These are phyloP conservation scores for Parnassius glacialis DNA, from an alignment of 2,888 invertebrate species.

Conservation along the genomic window DNA sequence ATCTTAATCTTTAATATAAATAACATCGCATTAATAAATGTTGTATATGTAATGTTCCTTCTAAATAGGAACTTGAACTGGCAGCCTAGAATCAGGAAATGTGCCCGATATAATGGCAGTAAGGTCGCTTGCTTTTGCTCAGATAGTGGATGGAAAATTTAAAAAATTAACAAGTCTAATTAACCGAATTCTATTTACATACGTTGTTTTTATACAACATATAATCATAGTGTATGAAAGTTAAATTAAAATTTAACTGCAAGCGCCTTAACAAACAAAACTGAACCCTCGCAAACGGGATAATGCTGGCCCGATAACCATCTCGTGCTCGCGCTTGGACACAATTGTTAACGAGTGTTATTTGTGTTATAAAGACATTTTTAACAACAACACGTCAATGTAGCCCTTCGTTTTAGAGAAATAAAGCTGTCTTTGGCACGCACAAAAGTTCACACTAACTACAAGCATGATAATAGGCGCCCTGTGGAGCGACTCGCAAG, in stretches of 20 bases:
- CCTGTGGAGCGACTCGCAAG: constrained; percentile 52
- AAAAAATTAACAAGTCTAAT: too few species aligned
- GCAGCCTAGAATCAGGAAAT: too few species aligned
- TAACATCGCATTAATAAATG: too few species aligned
- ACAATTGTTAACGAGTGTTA: constrained; percentile 46
- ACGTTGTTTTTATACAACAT: too few species aligned
- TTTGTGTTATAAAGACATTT: constrained; percentile 48
- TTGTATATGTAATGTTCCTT: too few species aligned
- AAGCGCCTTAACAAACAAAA: constrained; percentile 6
- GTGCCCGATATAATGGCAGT: too few species aligned
- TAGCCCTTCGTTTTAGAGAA: constrained; percentile 24
- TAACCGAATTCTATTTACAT: too few species aligned
- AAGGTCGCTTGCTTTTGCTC: too few species aligned
- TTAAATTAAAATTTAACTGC: neutral
- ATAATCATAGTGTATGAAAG: too few species aligned
- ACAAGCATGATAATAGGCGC: constrained; percentile 39
- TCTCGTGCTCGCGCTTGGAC: constrained; percentile 36
- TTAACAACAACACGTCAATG: constrained; percentile 21
- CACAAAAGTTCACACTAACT: constrained; percentile 27
- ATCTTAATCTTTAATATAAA: too few species aligned
- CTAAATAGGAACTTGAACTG: too few species aligned
- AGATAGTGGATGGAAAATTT: too few species aligned
- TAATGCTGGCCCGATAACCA: constrained; percentile 52
- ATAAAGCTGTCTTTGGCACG: constrained; percentile 30
- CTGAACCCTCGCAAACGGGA: constrained; percentile 35